phyloP scores from a whole-genome alignment of 2,113 vertebrate genomes.

The Chunga burmeisteri region DNA sequence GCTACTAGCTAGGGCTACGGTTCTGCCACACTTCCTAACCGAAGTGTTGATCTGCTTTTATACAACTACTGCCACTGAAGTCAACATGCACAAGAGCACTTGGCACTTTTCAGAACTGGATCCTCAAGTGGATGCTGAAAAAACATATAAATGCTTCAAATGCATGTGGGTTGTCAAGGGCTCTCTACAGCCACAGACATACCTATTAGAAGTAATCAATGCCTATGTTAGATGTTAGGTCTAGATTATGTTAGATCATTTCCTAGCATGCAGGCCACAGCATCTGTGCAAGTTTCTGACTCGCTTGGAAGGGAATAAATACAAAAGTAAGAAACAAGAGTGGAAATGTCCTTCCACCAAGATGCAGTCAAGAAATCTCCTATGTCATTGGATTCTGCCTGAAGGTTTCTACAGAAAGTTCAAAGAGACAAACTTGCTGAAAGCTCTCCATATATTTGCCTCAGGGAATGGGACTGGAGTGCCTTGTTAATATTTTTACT shows the following conservation, averaged over 20 bases:
- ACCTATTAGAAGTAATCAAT: background rate
- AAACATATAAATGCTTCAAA: background rate
- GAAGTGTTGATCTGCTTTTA: background rate
- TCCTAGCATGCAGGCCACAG: background rate
- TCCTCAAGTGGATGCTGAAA: background rate
- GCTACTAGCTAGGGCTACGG: background rate
- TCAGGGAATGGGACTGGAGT: background rate
- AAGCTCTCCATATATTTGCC: background rate
- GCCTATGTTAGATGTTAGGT: too few relatives aligned
- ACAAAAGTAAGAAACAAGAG: background rate
- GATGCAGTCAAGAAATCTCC: background rate
- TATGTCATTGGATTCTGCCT: background rate
- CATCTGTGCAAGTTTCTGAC: background rate
- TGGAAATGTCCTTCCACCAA: background rate
- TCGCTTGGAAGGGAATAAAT: background rate
- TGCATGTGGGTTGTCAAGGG: background rate
- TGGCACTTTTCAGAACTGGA: background rate
- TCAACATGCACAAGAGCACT: background rate
- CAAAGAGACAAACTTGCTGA: background rate
- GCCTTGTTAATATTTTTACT: background rate
- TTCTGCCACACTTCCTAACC: background rate
- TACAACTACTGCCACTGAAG: background rate
- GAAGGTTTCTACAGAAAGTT: slow-evolving; percentile 4
- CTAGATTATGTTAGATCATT: background rate
- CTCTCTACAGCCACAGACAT: background rate